phyloP scores from a whole-genome alignment of 2,797 vertebrate genomes.

The Oryzias sinensis region DNA sequence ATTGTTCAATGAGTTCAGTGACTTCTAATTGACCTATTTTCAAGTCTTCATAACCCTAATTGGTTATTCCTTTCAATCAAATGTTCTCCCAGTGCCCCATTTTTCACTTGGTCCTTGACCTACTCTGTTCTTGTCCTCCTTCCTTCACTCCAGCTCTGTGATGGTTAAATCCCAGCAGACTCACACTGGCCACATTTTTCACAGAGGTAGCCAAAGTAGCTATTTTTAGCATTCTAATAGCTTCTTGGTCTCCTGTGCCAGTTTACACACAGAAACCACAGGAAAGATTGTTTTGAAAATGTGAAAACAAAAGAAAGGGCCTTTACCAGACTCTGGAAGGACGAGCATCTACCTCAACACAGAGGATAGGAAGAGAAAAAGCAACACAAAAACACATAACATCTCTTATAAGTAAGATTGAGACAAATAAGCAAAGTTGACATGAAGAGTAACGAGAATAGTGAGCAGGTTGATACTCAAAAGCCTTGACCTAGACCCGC shows the following conservation, averaged over 20 bases:
- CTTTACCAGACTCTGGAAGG: no score
- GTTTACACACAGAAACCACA: background rate
- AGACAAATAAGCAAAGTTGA: no score
- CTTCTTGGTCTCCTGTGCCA: conserved; percentile 37
- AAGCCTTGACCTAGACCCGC: no score
- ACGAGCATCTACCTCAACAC: no score
- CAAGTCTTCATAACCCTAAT: conserved; percentile 13
- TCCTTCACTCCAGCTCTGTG: conserved; percentile 26
- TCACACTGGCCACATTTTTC: conserved; percentile 51
- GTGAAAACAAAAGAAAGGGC: background rate
- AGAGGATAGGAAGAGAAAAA: no score
- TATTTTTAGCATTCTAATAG: conserved; percentile 61
- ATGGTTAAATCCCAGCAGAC: conserved; percentile 40
- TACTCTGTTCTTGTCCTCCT: conserved; percentile 26
- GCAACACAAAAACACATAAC: no score
- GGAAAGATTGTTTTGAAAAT: background rate
- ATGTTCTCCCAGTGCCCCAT: conserved; percentile 54
- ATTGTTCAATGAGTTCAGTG: no score
- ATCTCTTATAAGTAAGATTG: no score
- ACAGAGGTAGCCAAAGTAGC: conserved; percentile 19
- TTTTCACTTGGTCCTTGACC: conserved; percentile 39
- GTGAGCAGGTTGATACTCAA: no score
- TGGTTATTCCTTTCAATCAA: conserved; percentile 18
- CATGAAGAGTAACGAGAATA: no score
- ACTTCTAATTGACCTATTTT: background rate